Evolutionary conservation across 53 echinoderm and acorn worm species (phyloP).

Genomic region (Actinopyga echinites): DNA sequence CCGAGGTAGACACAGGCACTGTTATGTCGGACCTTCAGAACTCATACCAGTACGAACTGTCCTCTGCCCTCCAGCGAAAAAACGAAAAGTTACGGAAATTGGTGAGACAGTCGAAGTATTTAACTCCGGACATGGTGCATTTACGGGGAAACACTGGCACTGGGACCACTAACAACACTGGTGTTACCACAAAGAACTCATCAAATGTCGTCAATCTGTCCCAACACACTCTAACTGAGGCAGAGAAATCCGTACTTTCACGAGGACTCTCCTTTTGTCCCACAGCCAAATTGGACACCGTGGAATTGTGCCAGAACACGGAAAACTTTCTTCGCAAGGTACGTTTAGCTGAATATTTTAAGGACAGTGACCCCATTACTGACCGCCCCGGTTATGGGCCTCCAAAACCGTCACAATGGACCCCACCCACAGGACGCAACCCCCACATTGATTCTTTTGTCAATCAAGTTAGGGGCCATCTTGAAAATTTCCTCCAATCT

Average conservation of each 20-base stretch:
- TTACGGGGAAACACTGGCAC: too few relatives aligned
- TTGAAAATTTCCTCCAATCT: too few relatives aligned
- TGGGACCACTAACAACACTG: too few relatives aligned
- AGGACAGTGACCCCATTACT: too few relatives aligned
- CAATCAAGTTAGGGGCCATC: background rate
- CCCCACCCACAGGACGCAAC: background rate
- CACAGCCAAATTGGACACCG: background rate
- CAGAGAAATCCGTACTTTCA: too few relatives aligned
- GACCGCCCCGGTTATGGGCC: background rate
- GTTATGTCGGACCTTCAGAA: background rate
- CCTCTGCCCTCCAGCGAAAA: background rate
- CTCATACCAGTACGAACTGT: conserved; percentile 14
- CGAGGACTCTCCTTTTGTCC: too few relatives aligned
- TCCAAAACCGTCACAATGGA: background rate
- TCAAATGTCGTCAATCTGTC: too few relatives aligned
- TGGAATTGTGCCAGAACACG: background rate
- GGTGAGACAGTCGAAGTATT: background rate
- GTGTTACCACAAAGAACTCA: too few relatives aligned
- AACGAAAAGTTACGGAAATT: conserved; percentile 4
- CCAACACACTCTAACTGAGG: too few relatives aligned
- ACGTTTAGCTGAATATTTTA: background rate
- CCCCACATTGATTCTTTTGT: background rate
- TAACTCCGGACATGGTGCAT: too few relatives aligned
- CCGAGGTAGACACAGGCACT: background rate
- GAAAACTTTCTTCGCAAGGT: background rate